Evolutionary conservation across 2,888 invertebrate species (phyloP), one percentile per base, ranked within the genome.

Genomic region (Rhogogaster chlorosoma): DNA sequence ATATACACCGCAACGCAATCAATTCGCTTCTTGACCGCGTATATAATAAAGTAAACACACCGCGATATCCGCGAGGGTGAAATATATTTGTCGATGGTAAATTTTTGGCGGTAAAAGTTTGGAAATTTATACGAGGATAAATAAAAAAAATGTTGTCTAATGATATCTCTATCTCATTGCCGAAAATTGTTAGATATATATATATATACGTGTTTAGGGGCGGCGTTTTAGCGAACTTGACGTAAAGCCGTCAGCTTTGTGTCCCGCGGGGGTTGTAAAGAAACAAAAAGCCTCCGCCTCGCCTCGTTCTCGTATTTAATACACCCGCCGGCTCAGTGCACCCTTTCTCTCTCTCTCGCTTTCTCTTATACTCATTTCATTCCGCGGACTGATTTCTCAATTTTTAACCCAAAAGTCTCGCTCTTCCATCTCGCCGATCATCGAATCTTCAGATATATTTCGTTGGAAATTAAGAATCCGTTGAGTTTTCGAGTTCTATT

Each of bases 91-190:
- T 32, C 32, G 29, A 7, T 15, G 29, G 15, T 67, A 26, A 67
- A 10, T 22, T 73, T 70, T 73, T 26, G 22, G 73, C 26, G 73
- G 12, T 10, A 22, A 67, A 67, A 67, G 32, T 32, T 67, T 67
- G 26, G 10, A 61, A 61, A 61, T 61, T 61, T 61, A 26, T 29
- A 29, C 22, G 15, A 42, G 45, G 42, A 45, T 29, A 26, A 10
- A 18, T 4, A n/a, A 22, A 38, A 1, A 3, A n/a, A 10, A 61
- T 18, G 10, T 26, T 22, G n/a, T 26, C n/a, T 49, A 61, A 80
- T 80, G 29, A 80, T 80, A 61, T 57, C 38, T 38, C 36, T n/a
- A n/a, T 7, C 61, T 80, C 61, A 80, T 80, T 80, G 80, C 38
- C 61, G 61, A 38, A 26, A 80, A 80, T 61, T n/a, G 80, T 26